Evolutionary conservation across 64 coral and sea anemone genomes (phyloP).

Genomic region (Porites australiensis): DNA sequence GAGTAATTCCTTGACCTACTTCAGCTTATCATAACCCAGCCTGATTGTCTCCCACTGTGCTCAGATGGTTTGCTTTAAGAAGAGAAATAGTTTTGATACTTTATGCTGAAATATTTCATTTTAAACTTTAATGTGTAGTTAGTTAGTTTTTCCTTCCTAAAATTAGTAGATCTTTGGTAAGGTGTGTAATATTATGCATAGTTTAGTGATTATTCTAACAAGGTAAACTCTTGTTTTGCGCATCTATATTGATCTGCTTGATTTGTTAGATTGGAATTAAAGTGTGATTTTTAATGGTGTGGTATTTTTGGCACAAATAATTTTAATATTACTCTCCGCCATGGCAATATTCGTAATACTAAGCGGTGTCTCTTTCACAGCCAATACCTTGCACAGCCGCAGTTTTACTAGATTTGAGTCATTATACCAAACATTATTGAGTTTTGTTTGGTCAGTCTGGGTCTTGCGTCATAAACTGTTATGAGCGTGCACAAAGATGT

Average conservation of each 20-base stretch:
- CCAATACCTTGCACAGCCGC: not conserved
- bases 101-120: not conserved
- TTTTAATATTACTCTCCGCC: not conserved
- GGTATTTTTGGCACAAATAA: not conserved
- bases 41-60: not conserved
- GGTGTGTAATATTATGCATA: not conserved
- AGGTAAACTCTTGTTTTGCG: not conserved
- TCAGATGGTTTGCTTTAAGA: too few relatives aligned
- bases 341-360: not conserved
- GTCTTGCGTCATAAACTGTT: too few relatives aligned
- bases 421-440: not conserved
- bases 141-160: not conserved
- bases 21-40: not conserved
- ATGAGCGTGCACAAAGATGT: too few relatives aligned
- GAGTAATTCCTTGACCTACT: too few relatives aligned
- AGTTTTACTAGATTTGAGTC: not conserved
- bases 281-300: not conserved
- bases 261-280: conserved; percentile 5
- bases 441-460: not conserved
- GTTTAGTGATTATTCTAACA: conserved; percentile 6
- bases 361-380: not conserved
- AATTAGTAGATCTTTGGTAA: not conserved
- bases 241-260: conserved; percentile 33
- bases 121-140: not conserved
- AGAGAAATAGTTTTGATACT: too few relatives aligned